Evolutionary conservation across 2,113 vertebrate species (phyloP).

Genomic region (Oceanites oceanicus): DNA sequence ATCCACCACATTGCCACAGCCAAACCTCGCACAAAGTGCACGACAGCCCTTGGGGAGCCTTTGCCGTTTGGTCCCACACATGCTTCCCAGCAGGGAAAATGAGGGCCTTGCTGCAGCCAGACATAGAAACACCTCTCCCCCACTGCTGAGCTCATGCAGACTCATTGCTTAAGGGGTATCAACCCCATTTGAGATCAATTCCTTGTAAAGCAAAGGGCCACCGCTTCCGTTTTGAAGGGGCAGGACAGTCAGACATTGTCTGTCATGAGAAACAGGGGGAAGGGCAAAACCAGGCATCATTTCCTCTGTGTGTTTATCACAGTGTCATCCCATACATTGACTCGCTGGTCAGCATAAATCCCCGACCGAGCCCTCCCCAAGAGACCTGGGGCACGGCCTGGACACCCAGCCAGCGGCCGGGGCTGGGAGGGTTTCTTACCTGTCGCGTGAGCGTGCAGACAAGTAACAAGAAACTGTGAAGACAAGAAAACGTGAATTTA

Average conservation of each 20-base stretch:
- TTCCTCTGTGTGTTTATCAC: neutral
- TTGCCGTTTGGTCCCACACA: neutral
- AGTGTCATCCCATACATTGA: accelerated
- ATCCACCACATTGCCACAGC: neutral
- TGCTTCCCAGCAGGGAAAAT: neutral
- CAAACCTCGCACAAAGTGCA: neutral
- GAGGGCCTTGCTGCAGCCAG: neutral
- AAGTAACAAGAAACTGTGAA: neutral
- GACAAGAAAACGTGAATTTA: neutral
- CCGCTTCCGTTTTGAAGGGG: neutral
- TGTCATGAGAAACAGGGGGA: neutral
- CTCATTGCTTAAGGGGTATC: neutral
- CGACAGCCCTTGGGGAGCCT: neutral
- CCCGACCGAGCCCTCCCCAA: accelerated
- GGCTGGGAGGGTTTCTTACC: neutral
- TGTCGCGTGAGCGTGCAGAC: accelerated
- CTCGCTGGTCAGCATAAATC: neutral
- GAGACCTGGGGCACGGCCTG: accelerated
- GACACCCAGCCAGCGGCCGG: neutral
- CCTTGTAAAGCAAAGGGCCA: neutral
- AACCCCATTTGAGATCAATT: neutral
- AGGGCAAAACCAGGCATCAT: neutral
- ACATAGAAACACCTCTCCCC: neutral
- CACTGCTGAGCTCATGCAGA: neutral
- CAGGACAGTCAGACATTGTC: neutral